Percentiles rank a stretch among this genome's conserved stretches.
Conservation (phyloP, 2,113 vertebrate species). For the Pachypanchax playfairii region DNA sequence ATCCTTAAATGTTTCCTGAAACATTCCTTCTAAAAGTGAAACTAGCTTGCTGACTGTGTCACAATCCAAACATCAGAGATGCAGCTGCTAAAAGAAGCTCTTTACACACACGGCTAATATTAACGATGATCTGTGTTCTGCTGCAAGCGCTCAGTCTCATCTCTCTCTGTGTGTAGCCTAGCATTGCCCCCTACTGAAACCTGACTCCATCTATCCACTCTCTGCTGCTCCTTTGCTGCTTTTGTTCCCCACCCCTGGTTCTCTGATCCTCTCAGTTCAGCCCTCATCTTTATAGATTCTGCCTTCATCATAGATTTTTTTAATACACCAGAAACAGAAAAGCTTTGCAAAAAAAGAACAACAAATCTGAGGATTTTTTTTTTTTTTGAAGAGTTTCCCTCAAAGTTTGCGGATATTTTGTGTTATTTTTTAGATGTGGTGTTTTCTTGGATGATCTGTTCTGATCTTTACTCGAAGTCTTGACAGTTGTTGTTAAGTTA, state of each 20-base stretch:
- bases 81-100: not conserved
- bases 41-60: not conserved
- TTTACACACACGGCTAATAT: conserved; percentile 2
- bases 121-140: conserved; percentile 32
- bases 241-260: not conserved
- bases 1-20: not conserved
- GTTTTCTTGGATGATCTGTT: conserved; percentile 12
- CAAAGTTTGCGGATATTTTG: not conserved
- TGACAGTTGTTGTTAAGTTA: conserved; percentile 53
- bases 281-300: not conserved
- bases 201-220: conserved; percentile 61
- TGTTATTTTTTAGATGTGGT: not conserved
- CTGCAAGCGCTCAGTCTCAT: conserved; percentile 36
- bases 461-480: conserved; percentile 20
- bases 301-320: conserved; percentile 32
- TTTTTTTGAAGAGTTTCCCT: too few species aligned
- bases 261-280: not conserved
- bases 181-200: conserved; percentile 83
- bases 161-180: conserved; percentile 64
- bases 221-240: conserved; percentile 4
- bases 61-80: conserved; percentile 4
- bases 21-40: not conserved
- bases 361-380: conserved; percentile 17
- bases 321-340: not conserved
- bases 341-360: too few species aligned